These are phyloP conservation scores for Periparus ater DNA, from an alignment of 2,797 vertebrate genomes.

Conservation along the genomic window DNA sequence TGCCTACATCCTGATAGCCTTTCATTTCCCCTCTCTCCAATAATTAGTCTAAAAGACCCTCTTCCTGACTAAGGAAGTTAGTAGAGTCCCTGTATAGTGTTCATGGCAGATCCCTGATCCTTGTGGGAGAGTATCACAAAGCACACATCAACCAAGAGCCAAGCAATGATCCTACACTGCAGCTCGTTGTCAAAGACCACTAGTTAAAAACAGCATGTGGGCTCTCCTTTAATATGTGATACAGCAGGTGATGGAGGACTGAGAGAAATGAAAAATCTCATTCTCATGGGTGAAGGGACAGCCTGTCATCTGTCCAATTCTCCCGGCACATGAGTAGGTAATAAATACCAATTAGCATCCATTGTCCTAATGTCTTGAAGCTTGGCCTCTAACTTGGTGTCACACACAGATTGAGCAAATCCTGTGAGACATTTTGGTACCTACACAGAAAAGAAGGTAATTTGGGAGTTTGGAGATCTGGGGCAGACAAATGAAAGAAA, in stretches of 20 bases:
- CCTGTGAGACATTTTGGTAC: not conserved
- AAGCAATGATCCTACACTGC: not conserved
- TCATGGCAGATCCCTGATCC: not conserved
- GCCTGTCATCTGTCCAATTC: constrained; percentile 30
- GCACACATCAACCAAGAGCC: not conserved
- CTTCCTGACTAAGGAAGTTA: not conserved
- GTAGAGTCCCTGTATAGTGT: not conserved
- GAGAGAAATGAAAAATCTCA: constrained; percentile 1
- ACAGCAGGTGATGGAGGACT: not conserved
- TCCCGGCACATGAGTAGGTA: not conserved
- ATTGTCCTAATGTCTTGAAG: constrained; percentile 17
- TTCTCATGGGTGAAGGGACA: constrained; percentile 34
- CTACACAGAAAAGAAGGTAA: not conserved
- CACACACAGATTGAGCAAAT: not conserved
- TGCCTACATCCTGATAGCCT: not conserved
- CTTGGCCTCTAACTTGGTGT: constrained; percentile 29
- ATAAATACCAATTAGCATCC: constrained; percentile 50
- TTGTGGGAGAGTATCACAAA: not conserved
- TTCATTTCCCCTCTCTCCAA: constrained; percentile 8
- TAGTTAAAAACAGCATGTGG: not conserved
- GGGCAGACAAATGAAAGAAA: constrained; percentile 56
- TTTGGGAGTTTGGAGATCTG: constrained; percentile 12
- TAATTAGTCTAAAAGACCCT: constrained; percentile 34
- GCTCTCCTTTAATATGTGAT: not conserved
- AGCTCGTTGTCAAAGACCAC: not conserved